phyloP scores from a whole-genome alignment of 2,888 invertebrate genomes.

The Ectropis crepuscularia region DNA sequence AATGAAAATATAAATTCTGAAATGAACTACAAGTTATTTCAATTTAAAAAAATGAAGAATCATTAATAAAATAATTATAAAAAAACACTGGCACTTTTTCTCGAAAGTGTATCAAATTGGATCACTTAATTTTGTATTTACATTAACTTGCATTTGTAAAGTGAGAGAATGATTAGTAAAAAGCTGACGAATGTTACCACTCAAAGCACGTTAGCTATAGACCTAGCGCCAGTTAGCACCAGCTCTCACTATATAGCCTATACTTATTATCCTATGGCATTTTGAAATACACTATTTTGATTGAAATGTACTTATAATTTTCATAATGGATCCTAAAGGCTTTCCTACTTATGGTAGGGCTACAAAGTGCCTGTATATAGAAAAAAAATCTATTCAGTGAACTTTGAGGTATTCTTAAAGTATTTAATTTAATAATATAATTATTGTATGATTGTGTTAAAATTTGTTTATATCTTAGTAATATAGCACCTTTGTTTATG shows the following conservation, averaged over 20 bases:
- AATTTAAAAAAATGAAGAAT: neutral
- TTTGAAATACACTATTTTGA: neutral
- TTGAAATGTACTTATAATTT: constrained; percentile 9
- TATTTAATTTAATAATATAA: neutral
- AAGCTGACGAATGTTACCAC: neutral
- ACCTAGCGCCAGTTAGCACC: constrained; percentile 1
- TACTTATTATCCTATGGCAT: neutral
- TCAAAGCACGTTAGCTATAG: neutral
- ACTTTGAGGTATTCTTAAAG: neutral
- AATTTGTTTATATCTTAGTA: constrained; percentile 13
- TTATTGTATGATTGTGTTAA: neutral
- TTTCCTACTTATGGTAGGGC: constrained; percentile 3
- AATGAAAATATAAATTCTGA: neutral
- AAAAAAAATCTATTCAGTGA: constrained; percentile 1
- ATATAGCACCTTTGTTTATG: constrained; percentile 30
- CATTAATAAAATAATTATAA: neutral
- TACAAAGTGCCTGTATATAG: constrained; percentile 7
- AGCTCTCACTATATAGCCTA: constrained; percentile 3
- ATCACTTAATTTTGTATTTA: too few relatives aligned
- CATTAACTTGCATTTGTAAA: neutral
- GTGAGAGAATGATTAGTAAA: neutral
- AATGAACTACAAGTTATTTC: neutral
- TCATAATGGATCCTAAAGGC: constrained; percentile 3
- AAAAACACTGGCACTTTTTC: neutral
- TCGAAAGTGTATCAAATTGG: neutral